phyloP scores from a whole-genome alignment of 1,140 invertebrate genomes.

The Pogonognathellus flavescens region DNA sequence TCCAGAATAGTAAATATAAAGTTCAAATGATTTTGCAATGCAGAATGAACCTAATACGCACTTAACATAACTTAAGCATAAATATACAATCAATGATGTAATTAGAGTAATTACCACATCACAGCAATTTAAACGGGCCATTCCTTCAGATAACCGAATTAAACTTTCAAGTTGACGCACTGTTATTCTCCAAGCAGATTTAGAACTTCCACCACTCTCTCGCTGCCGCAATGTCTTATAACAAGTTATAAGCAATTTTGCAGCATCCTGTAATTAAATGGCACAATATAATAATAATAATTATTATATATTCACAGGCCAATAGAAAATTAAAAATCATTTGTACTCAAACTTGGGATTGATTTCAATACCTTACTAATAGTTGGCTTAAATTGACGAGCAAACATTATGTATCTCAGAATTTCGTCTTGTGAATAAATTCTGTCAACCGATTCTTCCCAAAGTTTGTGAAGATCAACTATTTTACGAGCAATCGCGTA shows the following conservation, averaged over 20 bases:
- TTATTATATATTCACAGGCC: too few species aligned
- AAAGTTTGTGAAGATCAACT: conserved; percentile 90
- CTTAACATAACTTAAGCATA: too few species aligned
- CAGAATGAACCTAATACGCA: too few species aligned
- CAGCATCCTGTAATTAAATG: conserved; percentile 71
- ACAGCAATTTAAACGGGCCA: conserved; percentile 95
- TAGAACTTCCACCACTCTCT: conserved; percentile 79
- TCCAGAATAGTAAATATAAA: background rate
- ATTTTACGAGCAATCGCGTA: conserved; percentile 97
- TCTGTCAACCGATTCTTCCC: conserved; percentile 80
- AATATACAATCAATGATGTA: background rate
- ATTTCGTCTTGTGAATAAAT: conserved; percentile 90
- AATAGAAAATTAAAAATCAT: background rate
- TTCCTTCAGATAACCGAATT: conserved; percentile 94
- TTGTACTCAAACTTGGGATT: background rate
- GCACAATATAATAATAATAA: too few species aligned
- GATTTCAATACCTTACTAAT: conserved; percentile 76
- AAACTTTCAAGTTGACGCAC: conserved; percentile 99
- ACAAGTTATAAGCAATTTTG: conserved; percentile 83
- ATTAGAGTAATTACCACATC: conserved; percentile 82
- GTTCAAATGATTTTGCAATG: too few species aligned
- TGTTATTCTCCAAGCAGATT: conserved; percentile 93
- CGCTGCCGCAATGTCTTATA: conserved; percentile 89
- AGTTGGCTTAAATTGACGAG: conserved; percentile 95
- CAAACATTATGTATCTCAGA: conserved; percentile 94